Evolutionary conservation across 2,113 vertebrate genomes (phyloP).

Genomic region (Heteronetta atricapilla): DNA sequence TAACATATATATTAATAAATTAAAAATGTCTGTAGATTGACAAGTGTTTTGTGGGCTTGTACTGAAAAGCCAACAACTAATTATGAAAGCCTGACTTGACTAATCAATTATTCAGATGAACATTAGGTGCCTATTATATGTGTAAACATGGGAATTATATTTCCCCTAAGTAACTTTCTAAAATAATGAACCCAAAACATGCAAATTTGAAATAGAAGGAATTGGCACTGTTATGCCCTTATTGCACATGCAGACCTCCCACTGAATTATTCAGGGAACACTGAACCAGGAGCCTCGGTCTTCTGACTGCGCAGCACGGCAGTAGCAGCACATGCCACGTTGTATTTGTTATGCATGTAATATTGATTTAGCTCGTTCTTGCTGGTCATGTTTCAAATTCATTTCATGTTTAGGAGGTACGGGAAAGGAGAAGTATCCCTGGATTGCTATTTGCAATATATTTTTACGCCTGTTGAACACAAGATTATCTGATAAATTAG

Average conservation of each 20-base stretch:
- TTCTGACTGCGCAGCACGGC: constrained; percentile 12
- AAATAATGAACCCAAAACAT: constrained; percentile 60
- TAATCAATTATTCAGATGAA: constrained; percentile 98
- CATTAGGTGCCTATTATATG: constrained; percentile 88
- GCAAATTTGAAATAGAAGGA: constrained; percentile 22
- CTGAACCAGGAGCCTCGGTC: neutral
- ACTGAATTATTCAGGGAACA: constrained; percentile 54
- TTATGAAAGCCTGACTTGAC: constrained; percentile 86
- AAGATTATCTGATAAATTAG: constrained; percentile 55
- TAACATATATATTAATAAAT: constrained; percentile 71
- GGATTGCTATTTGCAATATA: constrained; percentile 8
- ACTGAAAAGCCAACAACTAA: constrained; percentile 89
- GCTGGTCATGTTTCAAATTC: constrained; percentile 49
- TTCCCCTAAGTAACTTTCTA: constrained; percentile 82
- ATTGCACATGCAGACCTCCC: constrained; percentile 38
- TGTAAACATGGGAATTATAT: constrained; percentile 80
- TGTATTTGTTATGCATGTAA: neutral
- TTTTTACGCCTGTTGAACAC: constrained; percentile 39
- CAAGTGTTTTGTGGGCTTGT: constrained; percentile 80
- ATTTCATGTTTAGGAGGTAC: neutral
- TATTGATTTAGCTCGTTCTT: constrained; percentile 20
- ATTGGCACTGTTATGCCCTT: neutral
- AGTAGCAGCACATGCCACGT: neutral
- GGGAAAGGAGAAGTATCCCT: neutral
- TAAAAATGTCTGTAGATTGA: constrained; percentile 64